Evolutionary conservation across 2,113 vertebrate genomes (phyloP).

Genomic region (Odontesthes bonariensis): DNA sequence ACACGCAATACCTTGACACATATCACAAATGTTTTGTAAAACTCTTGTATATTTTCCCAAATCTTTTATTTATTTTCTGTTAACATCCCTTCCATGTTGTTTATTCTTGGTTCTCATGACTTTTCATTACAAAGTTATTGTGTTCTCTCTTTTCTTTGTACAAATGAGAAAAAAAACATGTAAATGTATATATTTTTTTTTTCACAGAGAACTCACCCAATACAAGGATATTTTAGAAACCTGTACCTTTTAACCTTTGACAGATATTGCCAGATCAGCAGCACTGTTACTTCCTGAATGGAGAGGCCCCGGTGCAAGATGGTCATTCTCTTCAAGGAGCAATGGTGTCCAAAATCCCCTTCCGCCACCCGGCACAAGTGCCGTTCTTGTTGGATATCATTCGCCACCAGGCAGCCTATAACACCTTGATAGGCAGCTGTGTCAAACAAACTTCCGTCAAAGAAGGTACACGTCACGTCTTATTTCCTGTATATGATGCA

Average conservation of each 20-base stretch:
- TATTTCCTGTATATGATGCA: not conserved
- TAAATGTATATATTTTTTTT: too few relatives aligned
- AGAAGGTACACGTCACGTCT: slow-evolving; percentile 85
- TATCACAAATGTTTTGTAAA: not conserved
- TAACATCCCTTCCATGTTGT: not conserved
- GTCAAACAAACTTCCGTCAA: slow-evolving; percentile 93
- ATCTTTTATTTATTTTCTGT: not conserved
- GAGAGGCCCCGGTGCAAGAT: slow-evolving; percentile 95
- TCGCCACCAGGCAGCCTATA: slow-evolving; percentile 94
- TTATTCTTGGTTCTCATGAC: not conserved
- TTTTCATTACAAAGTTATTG: not conserved
- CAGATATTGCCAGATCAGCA: slow-evolving; percentile 97
- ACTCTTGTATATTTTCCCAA: not conserved
- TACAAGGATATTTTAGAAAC: not conserved
- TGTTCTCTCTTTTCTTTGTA: not conserved
- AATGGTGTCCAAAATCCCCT: slow-evolving; percentile 93
- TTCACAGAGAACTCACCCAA: not conserved
- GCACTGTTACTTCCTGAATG: slow-evolving; percentile 98
- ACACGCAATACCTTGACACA: not conserved
- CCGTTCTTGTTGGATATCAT: slow-evolving; percentile 92
- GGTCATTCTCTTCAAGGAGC: slow-evolving; percentile 92
- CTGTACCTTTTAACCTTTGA: not conserved
- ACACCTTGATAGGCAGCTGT: slow-evolving; percentile 95
- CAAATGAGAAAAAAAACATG: not conserved
- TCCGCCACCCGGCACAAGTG: slow-evolving; percentile 94